Evolutionary conservation across 2,888 invertebrate genomes (phyloP), one percentile per base, ranked within the genome.

Genomic region (Drosophila helvetica): DNA sequence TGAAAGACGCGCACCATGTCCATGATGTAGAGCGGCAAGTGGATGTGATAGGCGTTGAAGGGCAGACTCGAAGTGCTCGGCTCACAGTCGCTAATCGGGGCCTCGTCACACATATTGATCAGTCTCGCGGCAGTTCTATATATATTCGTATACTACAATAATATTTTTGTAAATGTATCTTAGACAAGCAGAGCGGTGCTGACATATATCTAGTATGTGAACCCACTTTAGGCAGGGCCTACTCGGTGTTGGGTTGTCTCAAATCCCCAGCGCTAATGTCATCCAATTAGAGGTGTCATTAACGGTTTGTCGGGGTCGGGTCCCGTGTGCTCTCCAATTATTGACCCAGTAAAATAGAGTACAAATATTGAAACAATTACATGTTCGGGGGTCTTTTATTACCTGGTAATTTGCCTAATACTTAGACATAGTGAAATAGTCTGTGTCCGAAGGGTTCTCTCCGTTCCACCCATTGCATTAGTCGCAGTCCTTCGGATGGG

Each of bases 1-100:
- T 92, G 92, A 50, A 92, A 91, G 30, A 88, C 78, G 47, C 92
- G 88, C 30, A 92, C 83, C 57, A 89, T 82, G 61, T 92, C 92
- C 73, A 92, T 78, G 1, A 92, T 90, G 61, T 90, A 91, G 1
- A 92, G 73, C 0, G 91, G 90, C 56, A 90, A 70, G 15, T 91
- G 86, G 45, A 91, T 74, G 46, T 91, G 90, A 58, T 91, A 91
- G 0, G 80, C 67, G 63, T 91, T 91, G 52, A 78, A 77, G 5
- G 77, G 79, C 61, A 90, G 68, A 53, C 73, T 73, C 38, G 80
- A 80, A 3, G 90, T 90, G 3, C 89, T 76, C 7, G 90, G 87
- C 66, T 86, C 89, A 50, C 77, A 81, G 22, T 91, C 89, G 27
- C 72, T 73, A 25, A 90, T 91, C 4, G 74, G 48, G 0, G 33